Evolutionary conservation across 2,797 vertebrate genomes (phyloP), one percentile per base, ranked within the genome.

Genomic region (Lutra lutra): DNA sequence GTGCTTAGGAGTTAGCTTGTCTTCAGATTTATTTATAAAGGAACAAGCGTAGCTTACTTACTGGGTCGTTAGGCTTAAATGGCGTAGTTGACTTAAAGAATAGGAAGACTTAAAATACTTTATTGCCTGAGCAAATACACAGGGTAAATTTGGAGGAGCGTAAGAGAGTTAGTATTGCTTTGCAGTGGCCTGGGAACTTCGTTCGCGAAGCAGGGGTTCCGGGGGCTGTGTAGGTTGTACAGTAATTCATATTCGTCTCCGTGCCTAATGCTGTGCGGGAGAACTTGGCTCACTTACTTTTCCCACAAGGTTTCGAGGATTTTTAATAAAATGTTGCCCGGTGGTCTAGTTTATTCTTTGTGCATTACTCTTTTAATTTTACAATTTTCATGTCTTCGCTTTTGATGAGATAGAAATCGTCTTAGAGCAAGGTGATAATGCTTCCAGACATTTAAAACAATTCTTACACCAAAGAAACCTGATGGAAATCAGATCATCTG

Each of bases 401-500:
- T 89, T 75, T 93, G 84, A 43, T 64, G 93, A 91, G 89, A 1
- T 78, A 84, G 43, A 83, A 78, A 20, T 85, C 13, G 20, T n/a
- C 68, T n/a, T 80, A 46, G 75, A 84, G 91, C 60, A 54, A 94
- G 80, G 78, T 70, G 77, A 48, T 92, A 48, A 73, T 70, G 35
- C 77, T 78, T 60, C 43, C 88, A 80, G 89, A 85, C 38, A 64
- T 92, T 93, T 77, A 23, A 68, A 46, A 77, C 75, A 62, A 25
- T 70, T 89, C 62, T 78, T 70, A 6, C 29, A 38, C 27, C 43
- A 43, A 92, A 80, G 85, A 68, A 97, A 86, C 56, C n/a, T 80
- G 25, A 83, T 94, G 70, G 87, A 96, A 90, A 72, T 93, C 89
- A 77, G 66, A 95, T 94, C 18, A 23, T 95, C 46, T 90, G 60